phyloP scores from a whole-genome alignment of 2,113 vertebrate species.

The Delphinus delphis region DNA sequence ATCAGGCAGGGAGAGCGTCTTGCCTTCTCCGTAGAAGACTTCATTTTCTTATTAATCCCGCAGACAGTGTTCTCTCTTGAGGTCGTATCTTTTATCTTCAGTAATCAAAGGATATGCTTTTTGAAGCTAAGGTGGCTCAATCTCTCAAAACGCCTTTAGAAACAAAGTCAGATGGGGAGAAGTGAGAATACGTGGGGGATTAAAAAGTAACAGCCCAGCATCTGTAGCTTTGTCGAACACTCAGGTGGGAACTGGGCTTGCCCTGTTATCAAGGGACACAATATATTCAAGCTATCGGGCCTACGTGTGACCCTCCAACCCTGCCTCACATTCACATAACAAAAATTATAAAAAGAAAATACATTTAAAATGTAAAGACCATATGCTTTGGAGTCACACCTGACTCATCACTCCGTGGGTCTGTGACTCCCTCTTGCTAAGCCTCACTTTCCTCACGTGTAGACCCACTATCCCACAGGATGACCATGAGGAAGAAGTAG shows the following conservation, averaged over 20 bases:
- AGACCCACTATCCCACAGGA: neutral
- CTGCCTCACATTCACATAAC: neutral
- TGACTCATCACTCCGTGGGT: neutral
- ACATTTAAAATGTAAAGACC: neutral
- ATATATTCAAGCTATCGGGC: neutral
- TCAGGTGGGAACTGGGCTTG: neutral
- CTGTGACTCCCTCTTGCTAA: neutral
- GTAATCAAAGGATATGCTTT: slow-evolving; percentile 33
- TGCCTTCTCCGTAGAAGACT: neutral
- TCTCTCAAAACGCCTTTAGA: neutral
- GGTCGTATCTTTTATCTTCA: neutral
- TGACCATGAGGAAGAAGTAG: neutral
- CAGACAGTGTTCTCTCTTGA: neutral
- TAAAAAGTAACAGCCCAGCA: neutral
- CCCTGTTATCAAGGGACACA: neutral
- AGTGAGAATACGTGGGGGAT: neutral
- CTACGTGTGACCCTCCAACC: rapidly evolving
- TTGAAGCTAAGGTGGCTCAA: neutral
- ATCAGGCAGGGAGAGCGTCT: neutral
- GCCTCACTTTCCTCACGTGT: neutral
- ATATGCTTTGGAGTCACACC: neutral
- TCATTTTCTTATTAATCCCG: neutral
- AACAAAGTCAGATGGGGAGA: neutral
- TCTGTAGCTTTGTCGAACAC: neutral
- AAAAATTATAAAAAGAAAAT: neutral